Evolutionary conservation across 2,888 invertebrate species (phyloP).

Genomic region (Phyllotreta striolata): DNA sequence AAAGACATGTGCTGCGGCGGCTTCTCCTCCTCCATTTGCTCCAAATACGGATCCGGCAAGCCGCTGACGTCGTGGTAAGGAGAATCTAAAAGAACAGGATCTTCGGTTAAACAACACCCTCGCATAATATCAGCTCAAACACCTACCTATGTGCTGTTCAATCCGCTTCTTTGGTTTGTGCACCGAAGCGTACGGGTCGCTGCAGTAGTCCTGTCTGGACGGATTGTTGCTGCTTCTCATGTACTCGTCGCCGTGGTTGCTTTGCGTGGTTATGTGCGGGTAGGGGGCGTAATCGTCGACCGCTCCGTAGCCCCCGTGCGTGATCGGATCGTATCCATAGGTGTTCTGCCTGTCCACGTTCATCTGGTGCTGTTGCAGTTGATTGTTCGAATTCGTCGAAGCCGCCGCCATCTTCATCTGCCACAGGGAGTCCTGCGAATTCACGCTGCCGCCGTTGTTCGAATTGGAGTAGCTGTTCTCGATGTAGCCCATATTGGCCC

Average conservation of each 20-base stretch:
- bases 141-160: slow-evolving; percentile 87
- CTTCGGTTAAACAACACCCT: neutral
- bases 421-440: slow-evolving; percentile 94
- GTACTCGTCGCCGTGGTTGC: slow-evolving; percentile 75
- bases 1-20: slow-evolving; percentile 87
- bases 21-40: slow-evolving; percentile 81
- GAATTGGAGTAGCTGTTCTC: slow-evolving; percentile 93
- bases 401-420: slow-evolving; percentile 91
- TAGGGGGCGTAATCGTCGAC: slow-evolving; percentile 87
- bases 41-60: slow-evolving; percentile 87
- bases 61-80: slow-evolving; percentile 95
- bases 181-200: slow-evolving; percentile 87
- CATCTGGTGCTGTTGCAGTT: slow-evolving; percentile 59
- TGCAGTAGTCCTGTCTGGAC: slow-evolving; percentile 86
- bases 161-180: slow-evolving; percentile 90
- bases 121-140: neutral
- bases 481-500: slow-evolving; percentile 89
- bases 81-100: slow-evolving; percentile 70
- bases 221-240: slow-evolving; percentile 81
- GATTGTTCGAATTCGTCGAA: slow-evolving; percentile 72
- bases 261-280: slow-evolving; percentile 76
- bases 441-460: slow-evolving; percentile 94
- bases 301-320: slow-evolving; percentile 84
- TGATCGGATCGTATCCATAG: slow-evolving; percentile 79
- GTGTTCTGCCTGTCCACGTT: slow-evolving; percentile 55